These are phyloP conservation scores for Andrena camellia DNA, from an alignment of 2,888 invertebrate species.

Conservation along the genomic window DNA sequence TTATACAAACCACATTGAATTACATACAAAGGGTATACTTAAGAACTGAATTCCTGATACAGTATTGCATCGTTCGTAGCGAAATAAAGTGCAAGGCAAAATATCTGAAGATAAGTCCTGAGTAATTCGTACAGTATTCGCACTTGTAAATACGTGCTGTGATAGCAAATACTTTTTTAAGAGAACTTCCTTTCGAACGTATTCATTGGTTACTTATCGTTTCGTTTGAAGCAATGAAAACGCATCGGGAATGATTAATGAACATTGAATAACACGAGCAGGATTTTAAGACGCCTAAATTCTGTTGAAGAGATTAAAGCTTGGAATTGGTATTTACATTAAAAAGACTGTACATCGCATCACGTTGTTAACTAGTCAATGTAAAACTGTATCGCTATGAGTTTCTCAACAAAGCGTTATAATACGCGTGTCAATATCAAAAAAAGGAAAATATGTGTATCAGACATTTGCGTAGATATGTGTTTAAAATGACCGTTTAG, in stretches of 20 bases:
- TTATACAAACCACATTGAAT: not conserved
- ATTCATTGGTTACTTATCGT: conserved; percentile 8
- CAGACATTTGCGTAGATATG: conserved; percentile 12
- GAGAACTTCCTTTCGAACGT: not conserved
- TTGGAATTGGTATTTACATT: conserved; percentile 59
- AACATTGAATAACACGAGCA: conserved; percentile 1
- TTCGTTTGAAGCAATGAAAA: not conserved
- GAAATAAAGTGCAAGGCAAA: not conserved
- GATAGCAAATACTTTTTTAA: conserved; percentile 26
- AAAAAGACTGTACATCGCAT: conserved; percentile 56
- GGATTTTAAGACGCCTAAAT: conserved; percentile 3
- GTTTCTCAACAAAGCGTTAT: conserved; percentile 39
- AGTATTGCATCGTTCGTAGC: conserved; percentile 15
- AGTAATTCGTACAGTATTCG: conserved; percentile 14
- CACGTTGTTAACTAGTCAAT: conserved; percentile 39
- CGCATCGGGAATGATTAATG: not conserved
- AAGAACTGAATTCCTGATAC: not conserved
- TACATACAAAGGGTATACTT: not conserved
- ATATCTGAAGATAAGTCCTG: conserved; percentile 16
- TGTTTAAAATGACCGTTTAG: conserved; percentile 36
- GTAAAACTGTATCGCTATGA: conserved; percentile 31
- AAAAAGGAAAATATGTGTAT: conserved; percentile 18
- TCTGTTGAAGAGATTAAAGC: conserved; percentile 8
- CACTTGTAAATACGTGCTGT: conserved; percentile 24
- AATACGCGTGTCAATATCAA: conserved; percentile 34